A percentile compares a stretch with the other conserved stretches of the same genome.
Conservation (phyloP, 2,113 vertebrate species). For the Theristicus caerulescens region DNA sequence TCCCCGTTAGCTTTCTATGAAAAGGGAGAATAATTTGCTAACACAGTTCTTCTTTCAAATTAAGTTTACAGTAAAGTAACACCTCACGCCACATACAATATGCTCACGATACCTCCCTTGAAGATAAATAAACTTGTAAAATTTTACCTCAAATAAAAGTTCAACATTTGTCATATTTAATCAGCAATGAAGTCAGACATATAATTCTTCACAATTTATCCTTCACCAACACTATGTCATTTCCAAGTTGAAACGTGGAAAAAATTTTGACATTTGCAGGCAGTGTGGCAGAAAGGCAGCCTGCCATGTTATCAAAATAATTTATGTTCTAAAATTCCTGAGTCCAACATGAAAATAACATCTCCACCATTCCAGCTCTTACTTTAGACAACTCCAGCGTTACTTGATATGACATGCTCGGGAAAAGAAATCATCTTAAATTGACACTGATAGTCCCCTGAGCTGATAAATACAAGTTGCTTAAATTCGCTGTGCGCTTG, state of each 20-base stretch:
- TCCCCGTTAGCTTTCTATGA: background rate
- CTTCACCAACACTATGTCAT: slow-evolving; percentile 54
- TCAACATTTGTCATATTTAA: slow-evolving; percentile 64
- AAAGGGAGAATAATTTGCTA: background rate
- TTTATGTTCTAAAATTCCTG: slow-evolving; percentile 72
- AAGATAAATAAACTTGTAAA: slow-evolving; percentile 57
- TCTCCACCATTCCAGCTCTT: slow-evolving; percentile 31
- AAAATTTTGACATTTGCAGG: slow-evolving; percentile 48
- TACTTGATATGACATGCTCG: background rate
- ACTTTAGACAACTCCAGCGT: slow-evolving; percentile 44
- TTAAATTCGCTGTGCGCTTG: background rate
- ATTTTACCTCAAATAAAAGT: slow-evolving; percentile 44
- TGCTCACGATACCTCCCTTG: background rate
- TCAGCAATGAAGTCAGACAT: slow-evolving; percentile 50
- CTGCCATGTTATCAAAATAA: slow-evolving; percentile 70
- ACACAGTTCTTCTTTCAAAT: background rate
- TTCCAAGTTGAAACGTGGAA: slow-evolving; percentile 49
- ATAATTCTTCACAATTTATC: slow-evolving; percentile 59
- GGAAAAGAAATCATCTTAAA: slow-evolving; percentile 31
- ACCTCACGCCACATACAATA: background rate
- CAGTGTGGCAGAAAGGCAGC: slow-evolving; percentile 62
- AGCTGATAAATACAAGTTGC: slow-evolving; percentile 8
- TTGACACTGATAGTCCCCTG: background rate
- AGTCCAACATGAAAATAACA: slow-evolving; percentile 58
- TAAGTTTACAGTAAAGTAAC: background rate